A percentile compares a stretch with the other conserved stretches of the same genome.
These are phyloP conservation scores for Carabus problematicus DNA, from an alignment of 2,888 invertebrate species.

Conservation along the genomic window DNA sequence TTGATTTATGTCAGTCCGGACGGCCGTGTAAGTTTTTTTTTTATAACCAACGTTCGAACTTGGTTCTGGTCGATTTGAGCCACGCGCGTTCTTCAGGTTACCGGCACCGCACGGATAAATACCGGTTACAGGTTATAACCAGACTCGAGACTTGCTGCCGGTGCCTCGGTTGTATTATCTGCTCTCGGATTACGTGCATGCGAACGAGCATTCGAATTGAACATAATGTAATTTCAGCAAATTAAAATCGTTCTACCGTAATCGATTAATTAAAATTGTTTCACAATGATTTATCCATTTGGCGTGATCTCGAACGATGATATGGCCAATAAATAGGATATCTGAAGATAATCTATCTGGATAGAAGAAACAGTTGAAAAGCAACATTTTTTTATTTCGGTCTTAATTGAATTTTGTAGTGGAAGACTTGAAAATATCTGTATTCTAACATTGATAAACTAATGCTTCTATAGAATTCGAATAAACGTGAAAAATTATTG, in stretches of 20 bases:
- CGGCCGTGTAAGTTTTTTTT: background rate
- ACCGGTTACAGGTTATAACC: slow-evolving; percentile 12
- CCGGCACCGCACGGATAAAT: slow-evolving; percentile 19
- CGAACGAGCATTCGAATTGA: slow-evolving; percentile 4
- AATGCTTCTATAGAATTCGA: too few species aligned
- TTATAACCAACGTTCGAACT: background rate
- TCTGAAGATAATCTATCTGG: too few species aligned
- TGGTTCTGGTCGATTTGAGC: slow-evolving; percentile 39
- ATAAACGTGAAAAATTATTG: too few species aligned
- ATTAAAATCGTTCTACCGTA: slow-evolving; percentile 14
- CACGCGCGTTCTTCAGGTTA: slow-evolving; percentile 22
- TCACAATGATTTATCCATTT: too few species aligned
- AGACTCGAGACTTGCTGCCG: background rate
- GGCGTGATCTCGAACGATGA: too few species aligned
- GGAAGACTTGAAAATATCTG: too few species aligned
- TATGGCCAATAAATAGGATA: too few species aligned
- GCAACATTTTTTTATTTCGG: too few species aligned
- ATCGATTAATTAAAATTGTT: too few species aligned
- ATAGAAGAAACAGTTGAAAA: too few species aligned
- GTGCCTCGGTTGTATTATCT: background rate
- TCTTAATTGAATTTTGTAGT: too few species aligned
- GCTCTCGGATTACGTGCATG: background rate
- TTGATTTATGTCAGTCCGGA: background rate
- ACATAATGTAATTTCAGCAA: slow-evolving; percentile 35
- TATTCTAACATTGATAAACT: too few species aligned